Evolutionary conservation across 2,888 invertebrate species (phyloP).

Genomic region (Drosophila mettleri): DNA sequence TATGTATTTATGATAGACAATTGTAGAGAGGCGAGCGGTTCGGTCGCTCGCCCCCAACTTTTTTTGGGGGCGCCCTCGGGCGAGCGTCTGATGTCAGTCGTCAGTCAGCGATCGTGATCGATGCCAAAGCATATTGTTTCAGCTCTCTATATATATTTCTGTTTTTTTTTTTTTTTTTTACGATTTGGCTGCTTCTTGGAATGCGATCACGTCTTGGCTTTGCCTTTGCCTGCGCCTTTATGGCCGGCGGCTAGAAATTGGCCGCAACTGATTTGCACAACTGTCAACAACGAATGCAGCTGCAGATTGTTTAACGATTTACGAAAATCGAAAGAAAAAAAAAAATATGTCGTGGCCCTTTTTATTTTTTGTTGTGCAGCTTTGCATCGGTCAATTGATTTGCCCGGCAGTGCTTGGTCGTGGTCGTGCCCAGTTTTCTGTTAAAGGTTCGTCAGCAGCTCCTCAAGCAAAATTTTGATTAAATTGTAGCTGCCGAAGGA

Average conservation of each 20-base stretch:
- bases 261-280: constrained; percentile 60
- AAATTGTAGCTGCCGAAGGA: constrained; percentile 39
- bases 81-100: constrained; percentile 68
- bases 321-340: not conserved
- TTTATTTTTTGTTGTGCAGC: no score
- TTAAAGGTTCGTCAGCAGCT: constrained; percentile 50
- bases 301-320: constrained; percentile 49
- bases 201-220: constrained; percentile 66
- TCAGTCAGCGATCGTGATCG: constrained; percentile 71
- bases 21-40: constrained; percentile 3
- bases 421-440: constrained; percentile 49
- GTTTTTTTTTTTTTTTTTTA: not conserved
- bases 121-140: constrained; percentile 58
- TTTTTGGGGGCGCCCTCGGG: constrained; percentile 29
- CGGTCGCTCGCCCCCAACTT: constrained; percentile 21
- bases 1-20: constrained; percentile 43
- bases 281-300: constrained; percentile 76
- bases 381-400: constrained; percentile 57
- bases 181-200: constrained; percentile 58
- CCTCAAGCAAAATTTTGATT: constrained; percentile 53
- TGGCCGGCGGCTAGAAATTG: constrained; percentile 72
- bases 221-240: constrained; percentile 11
- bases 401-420: constrained; percentile 55
- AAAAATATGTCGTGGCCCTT: constrained; percentile 53
- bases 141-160: not conserved